Conservation (phyloP, 2,888 invertebrate genomes). For the Ornithoptera alexandrae region DNA sequence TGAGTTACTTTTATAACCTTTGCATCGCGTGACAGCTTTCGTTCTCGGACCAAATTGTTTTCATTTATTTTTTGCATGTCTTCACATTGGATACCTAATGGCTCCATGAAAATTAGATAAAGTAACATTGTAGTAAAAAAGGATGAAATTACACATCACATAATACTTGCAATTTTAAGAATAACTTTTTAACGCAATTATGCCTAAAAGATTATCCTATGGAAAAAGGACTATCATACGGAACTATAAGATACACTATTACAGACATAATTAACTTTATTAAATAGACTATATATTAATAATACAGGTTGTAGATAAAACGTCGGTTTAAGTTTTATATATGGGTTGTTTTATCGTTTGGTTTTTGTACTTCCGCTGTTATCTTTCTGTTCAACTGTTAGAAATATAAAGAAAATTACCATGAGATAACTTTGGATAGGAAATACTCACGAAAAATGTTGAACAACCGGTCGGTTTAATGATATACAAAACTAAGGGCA, state of each 20-base stretch:
- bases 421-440: background rate
- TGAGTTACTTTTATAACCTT: conserved; percentile 27
- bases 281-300: background rate
- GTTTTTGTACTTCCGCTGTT: too few species aligned
- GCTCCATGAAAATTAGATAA: conserved; percentile 16
- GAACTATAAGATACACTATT: too few species aligned
- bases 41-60: conserved; percentile 30
- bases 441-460: background rate
- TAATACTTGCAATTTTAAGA: background rate
- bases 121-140: background rate
- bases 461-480: background rate
- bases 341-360: background rate
- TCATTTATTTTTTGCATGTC: conserved; percentile 28
- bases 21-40: conserved; percentile 36
- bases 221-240: too few species aligned
- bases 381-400: too few species aligned
- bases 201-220: too few species aligned
- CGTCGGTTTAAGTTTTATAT: background rate
- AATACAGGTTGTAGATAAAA: background rate
- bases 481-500: background rate
- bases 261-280: too few species aligned
- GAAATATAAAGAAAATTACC: background rate
- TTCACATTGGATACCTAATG: conserved; percentile 17
- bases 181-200: background rate
- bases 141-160: background rate